These are phyloP conservation scores for Malacoraja senta DNA, from an alignment of 2,797 vertebrate species.

Conservation along the genomic window DNA sequence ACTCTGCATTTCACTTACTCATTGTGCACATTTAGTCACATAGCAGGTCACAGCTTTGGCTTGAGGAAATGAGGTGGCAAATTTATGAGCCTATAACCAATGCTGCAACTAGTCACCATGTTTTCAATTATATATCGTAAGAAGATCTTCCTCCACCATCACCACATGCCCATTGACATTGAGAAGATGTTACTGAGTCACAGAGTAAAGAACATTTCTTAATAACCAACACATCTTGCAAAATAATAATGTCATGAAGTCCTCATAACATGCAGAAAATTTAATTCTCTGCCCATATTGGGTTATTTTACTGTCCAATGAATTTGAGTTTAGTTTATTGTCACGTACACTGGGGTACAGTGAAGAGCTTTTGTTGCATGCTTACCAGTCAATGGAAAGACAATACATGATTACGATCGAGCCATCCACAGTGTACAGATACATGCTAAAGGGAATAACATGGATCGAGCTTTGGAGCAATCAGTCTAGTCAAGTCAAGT, in stretches of 20 bases:
- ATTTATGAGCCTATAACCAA: neutral
- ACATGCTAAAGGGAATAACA: too few species aligned
- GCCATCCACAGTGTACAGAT: too few species aligned
- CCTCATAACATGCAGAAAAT: neutral
- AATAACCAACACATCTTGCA: neutral
- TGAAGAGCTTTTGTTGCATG: too few species aligned
- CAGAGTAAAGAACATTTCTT: neutral
- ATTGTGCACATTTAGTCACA: conserved; percentile 15
- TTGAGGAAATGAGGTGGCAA: conserved; percentile 12
- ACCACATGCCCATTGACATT: neutral
- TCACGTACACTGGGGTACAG: too few species aligned
- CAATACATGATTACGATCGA: too few species aligned
- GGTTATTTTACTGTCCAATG: neutral
- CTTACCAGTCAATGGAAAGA: too few species aligned
- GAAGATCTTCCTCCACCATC: neutral
- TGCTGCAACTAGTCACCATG: conserved; percentile 8
- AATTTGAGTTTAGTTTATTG: too few species aligned
- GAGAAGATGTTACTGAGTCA: neutral
- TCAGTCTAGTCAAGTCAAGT: too few species aligned
- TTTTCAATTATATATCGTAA: neutral
- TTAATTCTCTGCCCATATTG: neutral
- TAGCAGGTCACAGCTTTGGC: conserved; percentile 6
- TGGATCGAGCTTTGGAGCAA: too few species aligned
- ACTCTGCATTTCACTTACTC: conserved; percentile 9
- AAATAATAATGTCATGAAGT: neutral